Base-by-base conservation (phyloP, 1,140 invertebrate genomes). In the Scylla paramamosain region DNA sequence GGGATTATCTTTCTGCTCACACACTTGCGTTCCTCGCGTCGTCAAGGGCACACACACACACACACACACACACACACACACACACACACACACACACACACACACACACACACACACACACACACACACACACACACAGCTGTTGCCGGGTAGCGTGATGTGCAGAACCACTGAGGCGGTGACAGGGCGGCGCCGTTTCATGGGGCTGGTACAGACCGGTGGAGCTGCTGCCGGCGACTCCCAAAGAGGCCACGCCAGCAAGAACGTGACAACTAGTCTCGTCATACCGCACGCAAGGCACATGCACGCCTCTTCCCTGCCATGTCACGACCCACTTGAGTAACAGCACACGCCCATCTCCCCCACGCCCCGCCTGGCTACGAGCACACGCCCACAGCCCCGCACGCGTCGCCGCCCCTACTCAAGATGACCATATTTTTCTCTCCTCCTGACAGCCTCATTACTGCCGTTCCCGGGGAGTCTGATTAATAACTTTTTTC, bases 31-130 rank as follows among this genome's bases (percentile, higher is more conserved):
- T n/a, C 7, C 20, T 86, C 32, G 10, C 12, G 2, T 32, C 45
- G 16, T 31, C 29, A 12, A 45, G n/a, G n/a, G 25, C 45, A 59
- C 90, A 59, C 46, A 91, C 39, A 90, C 88, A 46, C 88, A 90
- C 88, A 90, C 88, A 46, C 88, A 90, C 39, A 90, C 88, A 90
- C 88, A 46, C 88, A 90, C 88, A 90, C 88, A 48, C 88, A 90
- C 88, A 90, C 88, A 48, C 88, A 90, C 45, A 90, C 88, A 90
- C 88, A 48, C 88, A 90, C 88, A 91, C 89, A 46, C 89, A 91
- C 39, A 91, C 89, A 91, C 89, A 46, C 89, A 91, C 89, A 91
- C 89, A 46, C 89, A 91, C 89, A 91, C 89, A 20, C 48, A 59
- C 89, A 91, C 39, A 20, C 48, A 59, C 89, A 91, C 39, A 16